phyloP scores from a whole-genome alignment of 1,140 invertebrate species.

The Oncopodura yosiiana region DNA sequence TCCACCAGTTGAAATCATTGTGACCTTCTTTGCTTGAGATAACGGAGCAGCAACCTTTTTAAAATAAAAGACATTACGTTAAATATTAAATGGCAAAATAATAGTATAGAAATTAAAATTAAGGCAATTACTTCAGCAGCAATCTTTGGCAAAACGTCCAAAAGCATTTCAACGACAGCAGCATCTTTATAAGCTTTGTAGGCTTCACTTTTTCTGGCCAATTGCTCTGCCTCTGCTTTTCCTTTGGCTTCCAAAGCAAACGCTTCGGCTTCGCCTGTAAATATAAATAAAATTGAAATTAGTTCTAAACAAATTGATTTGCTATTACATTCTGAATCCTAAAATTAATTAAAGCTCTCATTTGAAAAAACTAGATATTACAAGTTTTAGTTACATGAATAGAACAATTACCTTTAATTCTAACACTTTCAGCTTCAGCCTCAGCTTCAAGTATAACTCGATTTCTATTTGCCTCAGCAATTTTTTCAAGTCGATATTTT shows the following conservation, averaged over 20 bases:
- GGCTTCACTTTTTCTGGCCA: constrained; percentile 92
- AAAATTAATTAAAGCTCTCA: too few relatives aligned
- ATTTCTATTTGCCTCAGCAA: constrained; percentile 82
- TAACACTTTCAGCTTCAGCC: constrained; percentile 82
- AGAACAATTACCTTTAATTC: too few relatives aligned
- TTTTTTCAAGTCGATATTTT: constrained; percentile 79
- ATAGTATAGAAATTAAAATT: too few relatives aligned
- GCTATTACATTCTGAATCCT: too few relatives aligned
- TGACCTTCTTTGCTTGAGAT: constrained; percentile 84
- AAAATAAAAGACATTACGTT: too few relatives aligned
- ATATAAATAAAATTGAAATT: too few relatives aligned
- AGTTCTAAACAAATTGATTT: too few relatives aligned
- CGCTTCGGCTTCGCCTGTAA: too few relatives aligned
- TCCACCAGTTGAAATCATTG: constrained; percentile 89
- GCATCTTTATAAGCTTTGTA: constrained; percentile 93
- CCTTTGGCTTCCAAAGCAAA: constrained; percentile 88
- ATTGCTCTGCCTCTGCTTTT: constrained; percentile 89
- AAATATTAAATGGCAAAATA: too few relatives aligned
- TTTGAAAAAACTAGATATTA: too few relatives aligned
- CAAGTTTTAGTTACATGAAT: too few relatives aligned
- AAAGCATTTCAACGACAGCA: constrained; percentile 93
- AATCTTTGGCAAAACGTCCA: constrained; percentile 86
- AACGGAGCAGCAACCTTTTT: constrained; percentile 88
- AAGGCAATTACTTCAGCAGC: constrained; percentile 93
- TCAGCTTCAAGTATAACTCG: constrained; percentile 81